These are phyloP conservation scores for Sesamia nonagrioides DNA, from an alignment of 1,140 invertebrate genomes.

Conservation along the genomic window DNA sequence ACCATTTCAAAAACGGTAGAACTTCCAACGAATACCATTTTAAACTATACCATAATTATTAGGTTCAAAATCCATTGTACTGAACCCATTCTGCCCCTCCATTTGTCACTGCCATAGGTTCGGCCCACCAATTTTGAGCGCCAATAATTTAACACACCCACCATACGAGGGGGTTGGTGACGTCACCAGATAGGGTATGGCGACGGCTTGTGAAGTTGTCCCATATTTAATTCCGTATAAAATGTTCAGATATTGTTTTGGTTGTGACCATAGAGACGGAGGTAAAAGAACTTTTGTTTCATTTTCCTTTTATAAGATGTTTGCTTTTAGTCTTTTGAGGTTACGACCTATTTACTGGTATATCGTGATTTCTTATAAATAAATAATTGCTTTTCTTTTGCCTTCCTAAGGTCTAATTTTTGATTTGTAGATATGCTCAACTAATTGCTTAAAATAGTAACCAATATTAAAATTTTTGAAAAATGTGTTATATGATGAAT, in stretches of 20 bases:
- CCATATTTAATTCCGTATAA: constrained; percentile 8
- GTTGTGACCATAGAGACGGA: neutral
- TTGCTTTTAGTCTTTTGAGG: no score
- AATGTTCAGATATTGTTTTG: constrained; percentile 11
- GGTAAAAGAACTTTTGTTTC: neutral
- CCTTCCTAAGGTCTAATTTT: no score
- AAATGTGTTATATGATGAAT: no score
- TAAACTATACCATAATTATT: constrained; percentile 24
- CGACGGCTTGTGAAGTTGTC: neutral
- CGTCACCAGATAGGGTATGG: constrained; percentile 19
- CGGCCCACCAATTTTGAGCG: constrained; percentile 49
- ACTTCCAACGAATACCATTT: constrained; percentile 7
- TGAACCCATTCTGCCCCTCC: constrained; percentile 17
- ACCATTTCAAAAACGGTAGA: neutral
- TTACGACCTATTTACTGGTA: no score
- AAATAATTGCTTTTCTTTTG: no score
- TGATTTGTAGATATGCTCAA: no score
- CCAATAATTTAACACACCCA: constrained; percentile 44
- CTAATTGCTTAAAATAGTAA: no score
- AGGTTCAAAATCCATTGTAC: constrained; percentile 17
- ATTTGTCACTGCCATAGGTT: constrained; percentile 44
- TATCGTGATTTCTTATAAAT: no score
- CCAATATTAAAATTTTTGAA: no score
- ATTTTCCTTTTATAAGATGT: neutral
- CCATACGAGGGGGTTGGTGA: neutral